Percentiles rank a stretch among this genome's conserved stretches.
phyloP scores from a whole-genome alignment of 2,113 vertebrate species.

The Phalacrocorax pelagicus region DNA sequence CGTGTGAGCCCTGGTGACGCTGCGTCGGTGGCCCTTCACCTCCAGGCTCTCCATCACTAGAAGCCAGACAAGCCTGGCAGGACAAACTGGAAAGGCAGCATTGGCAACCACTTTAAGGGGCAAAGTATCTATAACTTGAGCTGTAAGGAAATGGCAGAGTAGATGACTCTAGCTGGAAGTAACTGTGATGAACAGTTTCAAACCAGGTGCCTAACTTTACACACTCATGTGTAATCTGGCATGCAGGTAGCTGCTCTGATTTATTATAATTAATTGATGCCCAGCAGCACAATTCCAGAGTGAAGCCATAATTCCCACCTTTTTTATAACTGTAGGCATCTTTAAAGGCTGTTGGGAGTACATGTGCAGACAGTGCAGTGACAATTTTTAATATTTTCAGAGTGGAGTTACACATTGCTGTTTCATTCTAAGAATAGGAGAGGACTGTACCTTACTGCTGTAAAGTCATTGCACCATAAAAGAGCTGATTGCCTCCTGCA shows the following conservation, averaged over 20 bases:
- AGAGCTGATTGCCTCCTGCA: background rate
- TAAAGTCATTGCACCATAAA: background rate
- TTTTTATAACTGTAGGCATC: background rate
- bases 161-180: background rate
- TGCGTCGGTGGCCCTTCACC: background rate
- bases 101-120: background rate
- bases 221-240: background rate
- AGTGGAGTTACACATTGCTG: background rate
- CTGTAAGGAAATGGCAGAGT: background rate
- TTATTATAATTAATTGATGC: background rate
- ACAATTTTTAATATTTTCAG: background rate
- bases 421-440: background rate
- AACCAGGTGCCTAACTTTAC: background rate
- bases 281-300: background rate
- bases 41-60: background rate
- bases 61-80: background rate
- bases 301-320: background rate
- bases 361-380: background rate
- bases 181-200: background rate
- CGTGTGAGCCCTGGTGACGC: fast-evolving
- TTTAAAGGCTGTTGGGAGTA: background rate
- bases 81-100: background rate
- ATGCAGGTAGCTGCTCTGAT: background rate
- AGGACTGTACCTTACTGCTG: background rate
- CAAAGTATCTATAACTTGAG: background rate